These are phyloP conservation scores for Perccottus glenii DNA, from an alignment of 2,113 vertebrate species.

Conservation along the genomic window DNA sequence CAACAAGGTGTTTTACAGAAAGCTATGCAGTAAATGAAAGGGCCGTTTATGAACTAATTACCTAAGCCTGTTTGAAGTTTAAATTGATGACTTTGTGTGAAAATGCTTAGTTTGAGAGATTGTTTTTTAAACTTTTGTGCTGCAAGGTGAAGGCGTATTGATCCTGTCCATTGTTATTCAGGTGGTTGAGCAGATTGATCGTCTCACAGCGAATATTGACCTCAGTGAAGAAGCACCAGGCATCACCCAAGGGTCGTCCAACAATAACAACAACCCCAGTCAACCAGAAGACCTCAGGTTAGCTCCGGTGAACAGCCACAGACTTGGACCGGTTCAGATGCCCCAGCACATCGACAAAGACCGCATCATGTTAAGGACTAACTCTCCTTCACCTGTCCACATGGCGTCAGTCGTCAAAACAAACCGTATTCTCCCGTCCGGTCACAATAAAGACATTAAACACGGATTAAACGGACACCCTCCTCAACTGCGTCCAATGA, in stretches of 20 bases:
- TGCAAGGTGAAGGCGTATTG: constrained; percentile 5
- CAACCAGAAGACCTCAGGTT: constrained; percentile 35
- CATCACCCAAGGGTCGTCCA: constrained; percentile 27
- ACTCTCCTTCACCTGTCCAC: constrained; percentile 68
- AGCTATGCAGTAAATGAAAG: constrained; percentile 7
- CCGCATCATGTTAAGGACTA: constrained; percentile 63
- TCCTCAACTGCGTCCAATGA: constrained; percentile 44
- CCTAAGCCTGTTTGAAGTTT: background rate
- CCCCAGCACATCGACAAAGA: constrained; percentile 29
- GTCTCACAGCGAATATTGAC: constrained; percentile 77
- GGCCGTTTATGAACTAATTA: background rate
- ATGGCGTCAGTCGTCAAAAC: constrained; percentile 72
- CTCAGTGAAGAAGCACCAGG: constrained; percentile 52
- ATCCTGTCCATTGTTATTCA: constrained; percentile 59
- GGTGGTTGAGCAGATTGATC: constrained; percentile 82
- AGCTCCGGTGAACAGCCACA: constrained; percentile 41
- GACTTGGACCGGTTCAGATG: background rate
- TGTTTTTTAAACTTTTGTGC: background rate
- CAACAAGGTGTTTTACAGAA: background rate
- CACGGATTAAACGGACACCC: constrained; percentile 63
- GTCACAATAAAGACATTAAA: constrained; percentile 35
- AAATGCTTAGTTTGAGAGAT: background rate
- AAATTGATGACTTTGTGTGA: background rate
- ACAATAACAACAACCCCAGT: constrained; percentile 36
- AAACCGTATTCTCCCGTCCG: constrained; percentile 50